A percentile compares a stretch with the other conserved stretches of the same genome.
phyloP scores from a whole-genome alignment of 2,888 invertebrate species.

The Cephus runcator region DNA sequence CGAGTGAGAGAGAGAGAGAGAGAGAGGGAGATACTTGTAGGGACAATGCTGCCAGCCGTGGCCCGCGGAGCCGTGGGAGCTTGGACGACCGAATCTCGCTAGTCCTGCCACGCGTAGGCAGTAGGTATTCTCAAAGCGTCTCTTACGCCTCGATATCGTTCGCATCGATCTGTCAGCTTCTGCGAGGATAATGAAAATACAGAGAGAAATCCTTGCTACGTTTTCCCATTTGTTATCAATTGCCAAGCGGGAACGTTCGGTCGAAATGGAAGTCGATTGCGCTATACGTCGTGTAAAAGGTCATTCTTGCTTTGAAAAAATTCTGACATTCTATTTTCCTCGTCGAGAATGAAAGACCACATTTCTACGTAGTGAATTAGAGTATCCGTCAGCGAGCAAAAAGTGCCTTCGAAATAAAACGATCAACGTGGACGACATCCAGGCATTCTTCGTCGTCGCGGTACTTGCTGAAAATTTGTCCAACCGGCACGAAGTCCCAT shows the following conservation, averaged over 20 bases:
- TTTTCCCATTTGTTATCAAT: neutral
- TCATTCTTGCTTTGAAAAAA: neutral
- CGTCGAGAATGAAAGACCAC: neutral
- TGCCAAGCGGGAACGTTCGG: neutral
- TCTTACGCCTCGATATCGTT: neutral
- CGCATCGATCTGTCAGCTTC: neutral
- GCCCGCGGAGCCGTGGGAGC: neutral
- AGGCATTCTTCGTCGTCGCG: neutral
- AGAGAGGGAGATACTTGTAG: neutral
- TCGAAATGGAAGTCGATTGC: neutral
- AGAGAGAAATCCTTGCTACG: neutral
- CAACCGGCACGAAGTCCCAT: neutral
- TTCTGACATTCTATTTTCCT: neutral
- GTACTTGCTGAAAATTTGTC: neutral
- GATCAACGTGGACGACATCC: neutral
- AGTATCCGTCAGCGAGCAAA: neutral
- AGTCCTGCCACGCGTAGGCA: neutral
- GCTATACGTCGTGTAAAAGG: neutral
- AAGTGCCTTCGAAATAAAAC: neutral
- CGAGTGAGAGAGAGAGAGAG: neutral
- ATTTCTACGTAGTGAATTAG: neutral
- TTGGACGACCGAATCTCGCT: neutral
- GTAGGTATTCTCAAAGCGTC: neutral
- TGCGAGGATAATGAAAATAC: neutral
- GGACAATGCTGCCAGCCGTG: neutral